These are phyloP conservation scores for Noctuana brunneofusca DNA, from an alignment of 2,888 invertebrate genomes.

Conservation along the genomic window DNA sequence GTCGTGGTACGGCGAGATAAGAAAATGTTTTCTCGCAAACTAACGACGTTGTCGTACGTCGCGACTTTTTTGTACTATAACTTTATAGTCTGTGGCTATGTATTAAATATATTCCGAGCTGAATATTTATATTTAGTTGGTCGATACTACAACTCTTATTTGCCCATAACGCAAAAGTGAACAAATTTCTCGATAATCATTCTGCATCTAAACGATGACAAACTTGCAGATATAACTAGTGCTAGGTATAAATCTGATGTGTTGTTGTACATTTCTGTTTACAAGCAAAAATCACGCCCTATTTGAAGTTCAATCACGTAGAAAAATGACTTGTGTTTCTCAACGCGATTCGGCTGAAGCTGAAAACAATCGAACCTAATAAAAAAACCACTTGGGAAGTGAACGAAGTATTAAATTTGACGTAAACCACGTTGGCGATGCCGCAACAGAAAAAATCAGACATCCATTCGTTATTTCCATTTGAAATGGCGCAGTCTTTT, in stretches of 20 bases:
- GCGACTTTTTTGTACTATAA: not conserved
- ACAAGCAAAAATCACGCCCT: slow-evolving; percentile 17
- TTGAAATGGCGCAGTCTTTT: slow-evolving; percentile 64
- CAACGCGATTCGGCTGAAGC: slow-evolving; percentile 13
- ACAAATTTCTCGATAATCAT: too few relatives aligned
- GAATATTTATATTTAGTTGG: too few relatives aligned
- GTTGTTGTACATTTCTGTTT: slow-evolving; percentile 6
- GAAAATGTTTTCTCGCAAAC: slow-evolving; percentile 39
- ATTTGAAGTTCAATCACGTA: slow-evolving; percentile 20
- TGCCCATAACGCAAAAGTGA: too few relatives aligned
- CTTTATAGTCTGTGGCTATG: not conserved
- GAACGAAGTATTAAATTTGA: slow-evolving; percentile 44
- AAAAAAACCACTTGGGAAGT: slow-evolving; percentile 38
- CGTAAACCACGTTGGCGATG: slow-evolving; percentile 48
- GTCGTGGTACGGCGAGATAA: slow-evolving; percentile 48
- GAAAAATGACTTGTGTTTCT: slow-evolving; percentile 31
- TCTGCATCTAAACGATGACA: too few relatives aligned
- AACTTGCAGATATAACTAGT: not conserved
- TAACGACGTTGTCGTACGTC: slow-evolving; percentile 6
- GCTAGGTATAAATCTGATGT: not conserved
- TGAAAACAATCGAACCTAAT: slow-evolving; percentile 33
- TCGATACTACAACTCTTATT: too few relatives aligned
- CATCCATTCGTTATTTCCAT: slow-evolving; percentile 69
- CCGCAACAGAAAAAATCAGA: slow-evolving; percentile 53
- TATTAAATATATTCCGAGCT: not conserved